Conservation (phyloP, 2,888 invertebrate genomes). For the Ectropis crepuscularia region DNA sequence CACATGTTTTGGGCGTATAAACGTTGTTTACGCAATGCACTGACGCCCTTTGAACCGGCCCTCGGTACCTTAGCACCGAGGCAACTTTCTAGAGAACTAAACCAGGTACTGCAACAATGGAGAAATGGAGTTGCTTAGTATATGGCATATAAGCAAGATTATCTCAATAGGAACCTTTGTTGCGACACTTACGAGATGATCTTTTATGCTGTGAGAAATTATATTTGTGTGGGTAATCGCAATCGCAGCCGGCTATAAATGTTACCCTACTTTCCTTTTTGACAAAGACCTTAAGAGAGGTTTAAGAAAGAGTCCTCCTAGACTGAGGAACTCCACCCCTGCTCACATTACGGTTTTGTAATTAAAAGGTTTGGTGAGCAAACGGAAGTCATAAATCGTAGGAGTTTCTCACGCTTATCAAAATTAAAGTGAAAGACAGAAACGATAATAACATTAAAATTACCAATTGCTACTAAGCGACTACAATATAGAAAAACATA, state of each 20-base stretch:
- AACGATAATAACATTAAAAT: background rate
- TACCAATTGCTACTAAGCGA: too few relatives aligned
- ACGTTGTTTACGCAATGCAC: slow-evolving; percentile 44
- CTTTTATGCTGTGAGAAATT: slow-evolving; percentile 17
- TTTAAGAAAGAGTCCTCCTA: too few relatives aligned
- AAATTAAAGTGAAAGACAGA: background rate
- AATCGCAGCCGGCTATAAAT: background rate
- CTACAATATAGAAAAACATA: too few relatives aligned
- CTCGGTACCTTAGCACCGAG: slow-evolving; percentile 19
- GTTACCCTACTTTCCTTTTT: background rate
- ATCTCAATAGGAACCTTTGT: slow-evolving; percentile 34
- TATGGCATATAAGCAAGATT: slow-evolving; percentile 22
- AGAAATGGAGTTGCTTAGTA: slow-evolving; percentile 31
- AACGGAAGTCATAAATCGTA: too few relatives aligned
- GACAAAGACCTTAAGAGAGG: too few relatives aligned
- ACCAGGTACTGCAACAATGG: slow-evolving; percentile 36
- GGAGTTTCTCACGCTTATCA: too few relatives aligned
- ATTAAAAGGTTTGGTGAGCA: too few relatives aligned
- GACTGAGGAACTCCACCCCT: too few relatives aligned
- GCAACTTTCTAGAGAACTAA: slow-evolving; percentile 41
- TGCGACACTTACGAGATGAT: slow-evolving; percentile 22
- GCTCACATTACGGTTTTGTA: too few relatives aligned
- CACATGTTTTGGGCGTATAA: slow-evolving; percentile 45
- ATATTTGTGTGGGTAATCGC: slow-evolving; percentile 5
- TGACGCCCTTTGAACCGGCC: slow-evolving; percentile 40